Evolutionary conservation across 2,113 vertebrate genomes (phyloP).

Genomic region (Callopanchax toddi): DNA sequence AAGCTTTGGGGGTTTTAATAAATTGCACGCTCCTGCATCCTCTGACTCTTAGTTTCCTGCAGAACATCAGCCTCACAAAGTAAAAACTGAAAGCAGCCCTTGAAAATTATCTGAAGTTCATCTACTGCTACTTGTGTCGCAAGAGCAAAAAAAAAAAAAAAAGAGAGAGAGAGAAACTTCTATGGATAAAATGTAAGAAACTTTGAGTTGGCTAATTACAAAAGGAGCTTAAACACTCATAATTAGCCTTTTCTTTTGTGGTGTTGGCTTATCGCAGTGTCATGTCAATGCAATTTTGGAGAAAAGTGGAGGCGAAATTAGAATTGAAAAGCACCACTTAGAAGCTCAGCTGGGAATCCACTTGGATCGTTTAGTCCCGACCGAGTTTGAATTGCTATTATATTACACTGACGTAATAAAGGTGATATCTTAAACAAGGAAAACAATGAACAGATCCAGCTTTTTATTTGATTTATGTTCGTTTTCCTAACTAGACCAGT

Average conservation of each 20-base stretch:
- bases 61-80: conserved; percentile 13
- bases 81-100: conserved; percentile 30
- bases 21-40: background rate
- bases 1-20: no score
- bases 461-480: no score
- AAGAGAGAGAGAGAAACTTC: conserved; percentile 55
- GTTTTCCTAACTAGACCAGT: conserved; percentile 14
- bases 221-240: conserved; percentile 73
- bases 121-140: conserved; percentile 39
- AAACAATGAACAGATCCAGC: conserved; percentile 5
- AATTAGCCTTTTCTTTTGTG: conserved; percentile 72
- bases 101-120: conserved; percentile 58
- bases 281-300: conserved; percentile 67
- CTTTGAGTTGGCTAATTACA: conserved; percentile 69
- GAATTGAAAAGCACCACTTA: conserved; percentile 62
- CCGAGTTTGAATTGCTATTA: conserved; percentile 35
- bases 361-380: conserved; percentile 39
- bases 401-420: conserved; percentile 31
- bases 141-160: no score
- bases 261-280: conserved; percentile 67
- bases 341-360: conserved; percentile 64
- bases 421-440: conserved; percentile 29
- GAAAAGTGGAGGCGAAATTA: conserved; percentile 47
- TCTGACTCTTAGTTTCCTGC: conserved; percentile 9
- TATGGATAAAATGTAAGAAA: conserved; percentile 60